phyloP scores from a whole-genome alignment of 1,140 invertebrate genomes.

The Bombus turneri region DNA sequence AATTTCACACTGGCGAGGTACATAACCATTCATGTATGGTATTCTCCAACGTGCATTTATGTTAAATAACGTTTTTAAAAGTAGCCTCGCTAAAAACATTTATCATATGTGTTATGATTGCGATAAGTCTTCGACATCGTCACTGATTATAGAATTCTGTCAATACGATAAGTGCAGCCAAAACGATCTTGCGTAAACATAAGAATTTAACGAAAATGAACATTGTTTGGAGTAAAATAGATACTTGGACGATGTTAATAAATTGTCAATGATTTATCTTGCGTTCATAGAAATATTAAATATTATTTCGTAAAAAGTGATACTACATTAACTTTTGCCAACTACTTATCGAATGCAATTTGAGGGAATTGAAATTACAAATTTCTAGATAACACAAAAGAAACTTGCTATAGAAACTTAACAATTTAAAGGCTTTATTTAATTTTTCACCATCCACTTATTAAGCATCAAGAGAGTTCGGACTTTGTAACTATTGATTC shows the following conservation, averaged over 20 bases:
- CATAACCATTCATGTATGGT: background rate
- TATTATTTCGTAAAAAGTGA: background rate
- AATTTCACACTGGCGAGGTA: constrained; percentile 3
- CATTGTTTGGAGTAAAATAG: no score
- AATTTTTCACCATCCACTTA: no score
- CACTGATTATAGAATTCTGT: background rate
- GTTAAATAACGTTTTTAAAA: background rate
- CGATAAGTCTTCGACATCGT: no score
- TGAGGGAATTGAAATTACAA: no score
- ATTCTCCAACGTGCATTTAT: background rate
- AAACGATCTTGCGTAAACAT: background rate
- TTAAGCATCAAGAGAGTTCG: no score
- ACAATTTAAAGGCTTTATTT: background rate
- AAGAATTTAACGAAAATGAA: background rate
- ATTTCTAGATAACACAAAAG: background rate
- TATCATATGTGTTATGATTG: background rate
- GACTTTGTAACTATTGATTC: no score
- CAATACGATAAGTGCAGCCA: background rate
- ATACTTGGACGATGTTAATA: background rate
- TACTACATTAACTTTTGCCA: background rate
- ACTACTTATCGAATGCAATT: background rate
- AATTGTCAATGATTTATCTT: background rate
- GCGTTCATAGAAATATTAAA: no score
- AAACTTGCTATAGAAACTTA: no score
- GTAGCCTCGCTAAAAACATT: background rate